Evolutionary conservation across 2,888 invertebrate genomes (phyloP), one percentile per base, ranked within the genome.

Genomic region (Glyphotaelius pellucidus): DNA sequence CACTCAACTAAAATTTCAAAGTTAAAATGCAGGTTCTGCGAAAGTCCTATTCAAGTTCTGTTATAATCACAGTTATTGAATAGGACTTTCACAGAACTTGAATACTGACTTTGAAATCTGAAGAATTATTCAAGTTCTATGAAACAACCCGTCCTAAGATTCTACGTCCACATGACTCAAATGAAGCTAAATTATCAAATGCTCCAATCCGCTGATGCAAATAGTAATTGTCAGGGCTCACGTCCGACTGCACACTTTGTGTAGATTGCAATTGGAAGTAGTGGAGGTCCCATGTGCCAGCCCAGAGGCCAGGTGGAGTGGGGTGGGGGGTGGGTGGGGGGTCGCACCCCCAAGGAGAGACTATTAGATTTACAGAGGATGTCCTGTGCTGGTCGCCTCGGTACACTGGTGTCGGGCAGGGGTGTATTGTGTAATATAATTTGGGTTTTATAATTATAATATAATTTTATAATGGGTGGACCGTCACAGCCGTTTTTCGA

Each of bases 311-410:
- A 30, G 42, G 35, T 31, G 32, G 88, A 47, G 86, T 30, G 88
- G 67, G 25, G 11, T 2, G 11, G 88, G 12, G 88, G 32, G 35
- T 67, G 88, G 19, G 19, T 3, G 67, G 19, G 19, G 30, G 52
- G 67, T 19, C 52, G 67, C 88, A 52, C 88, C 52, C 88, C 67
- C 19, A 32, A 88, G 80, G 93, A 92, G 93, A 93, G 93, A 93
- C 93, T 93, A 93, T 93, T 93, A 93, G 93, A 90, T 93, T 93
- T 93, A 93, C 93, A 93, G 93, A 94, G 94, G 94, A 89, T 89
- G 89, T 89, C 89, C 93, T 93, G 93, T 93, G 92, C 94, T 93
- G 93, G 91, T 80, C 90, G 92, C 91, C 80, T 67, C 80, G 47
- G 89, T 89, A 89, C 92, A 91, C 91, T 90, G 91, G 90, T 87